phyloP scores from a whole-genome alignment of 2,888 invertebrate genomes.

The Aricia artaxerxes region DNA sequence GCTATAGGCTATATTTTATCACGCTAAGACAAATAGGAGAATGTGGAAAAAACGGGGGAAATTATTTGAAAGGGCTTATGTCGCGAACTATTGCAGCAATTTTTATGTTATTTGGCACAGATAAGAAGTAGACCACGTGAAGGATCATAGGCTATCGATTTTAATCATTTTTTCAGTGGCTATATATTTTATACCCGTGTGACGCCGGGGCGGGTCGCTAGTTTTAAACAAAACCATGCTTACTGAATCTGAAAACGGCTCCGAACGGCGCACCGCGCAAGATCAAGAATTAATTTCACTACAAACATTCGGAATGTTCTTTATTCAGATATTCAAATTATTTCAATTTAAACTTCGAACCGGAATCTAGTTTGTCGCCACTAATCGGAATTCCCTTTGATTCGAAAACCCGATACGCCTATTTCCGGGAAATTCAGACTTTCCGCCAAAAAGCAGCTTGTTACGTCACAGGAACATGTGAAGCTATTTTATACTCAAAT shows the following conservation, averaged over 20 bases:
- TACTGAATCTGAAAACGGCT: not conserved
- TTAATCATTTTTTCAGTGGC: no score
- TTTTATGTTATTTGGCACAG: no score
- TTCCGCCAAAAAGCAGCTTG: constrained; percentile 1
- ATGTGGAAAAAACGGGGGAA: no score
- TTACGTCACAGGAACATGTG: not conserved
- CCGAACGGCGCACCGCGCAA: not conserved
- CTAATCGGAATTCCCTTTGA: constrained; percentile 26
- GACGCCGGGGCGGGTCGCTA: no score
- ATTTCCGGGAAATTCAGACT: not conserved
- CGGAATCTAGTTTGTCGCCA: constrained; percentile 12
- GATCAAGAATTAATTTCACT: not conserved
- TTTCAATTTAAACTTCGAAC: constrained; percentile 10
- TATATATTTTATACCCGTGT: no score
- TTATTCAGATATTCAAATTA: constrained; percentile 18
- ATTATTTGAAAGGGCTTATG: no score
- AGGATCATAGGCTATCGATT: no score
- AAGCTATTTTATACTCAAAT: not conserved
- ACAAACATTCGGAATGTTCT: constrained; percentile 24
- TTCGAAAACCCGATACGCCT: constrained; percentile 17
- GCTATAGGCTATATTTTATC: no score
- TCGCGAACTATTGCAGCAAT: no score
- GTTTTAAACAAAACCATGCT: not conserved
- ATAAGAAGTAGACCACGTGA: no score
- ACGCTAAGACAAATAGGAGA: no score